phyloP scores from a whole-genome alignment of 2,113 vertebrate species.

The Ageneiosus marmoratus region DNA sequence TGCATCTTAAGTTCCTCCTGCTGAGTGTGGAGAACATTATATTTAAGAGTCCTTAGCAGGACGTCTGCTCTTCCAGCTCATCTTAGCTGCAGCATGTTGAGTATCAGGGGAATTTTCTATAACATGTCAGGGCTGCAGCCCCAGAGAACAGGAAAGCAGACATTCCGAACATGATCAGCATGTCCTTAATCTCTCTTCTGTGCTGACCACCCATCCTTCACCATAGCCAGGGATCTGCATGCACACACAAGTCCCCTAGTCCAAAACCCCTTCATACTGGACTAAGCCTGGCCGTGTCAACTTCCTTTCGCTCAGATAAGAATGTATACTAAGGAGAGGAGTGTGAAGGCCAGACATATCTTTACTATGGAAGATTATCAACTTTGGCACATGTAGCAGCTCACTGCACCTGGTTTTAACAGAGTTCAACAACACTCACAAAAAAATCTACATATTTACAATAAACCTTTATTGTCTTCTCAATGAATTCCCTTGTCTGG shows the following conservation, averaged over 20 bases:
- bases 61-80: slow-evolving; percentile 18
- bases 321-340: background rate
- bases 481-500: background rate
- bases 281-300: slow-evolving; percentile 33
- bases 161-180: slow-evolving; percentile 56
- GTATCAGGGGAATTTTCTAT: slow-evolving; percentile 23
- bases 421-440: slow-evolving; percentile 16
- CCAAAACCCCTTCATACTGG: slow-evolving; percentile 9
- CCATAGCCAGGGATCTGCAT: slow-evolving; percentile 24
- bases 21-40: slow-evolving; percentile 42
- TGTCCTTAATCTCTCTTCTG: slow-evolving; percentile 47
- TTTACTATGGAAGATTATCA: slow-evolving; percentile 47
- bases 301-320: slow-evolving; percentile 31
- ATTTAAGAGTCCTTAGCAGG: slow-evolving; percentile 3
- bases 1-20: slow-evolving; percentile 16
- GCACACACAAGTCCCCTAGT: background rate
- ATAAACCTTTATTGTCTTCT: slow-evolving; percentile 9
- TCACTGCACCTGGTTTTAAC: slow-evolving; percentile 37
- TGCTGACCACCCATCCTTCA: slow-evolving; percentile 53
- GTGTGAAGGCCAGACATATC: slow-evolving; percentile 47
- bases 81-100: background rate
- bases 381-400: background rate
- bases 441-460: slow-evolving; percentile 10
- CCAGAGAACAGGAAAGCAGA: slow-evolving; percentile 36
- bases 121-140: slow-evolving; percentile 22